These are phyloP conservation scores for Scartelaos histophorus DNA, from an alignment of 2,113 vertebrate species.

Conservation along the genomic window DNA sequence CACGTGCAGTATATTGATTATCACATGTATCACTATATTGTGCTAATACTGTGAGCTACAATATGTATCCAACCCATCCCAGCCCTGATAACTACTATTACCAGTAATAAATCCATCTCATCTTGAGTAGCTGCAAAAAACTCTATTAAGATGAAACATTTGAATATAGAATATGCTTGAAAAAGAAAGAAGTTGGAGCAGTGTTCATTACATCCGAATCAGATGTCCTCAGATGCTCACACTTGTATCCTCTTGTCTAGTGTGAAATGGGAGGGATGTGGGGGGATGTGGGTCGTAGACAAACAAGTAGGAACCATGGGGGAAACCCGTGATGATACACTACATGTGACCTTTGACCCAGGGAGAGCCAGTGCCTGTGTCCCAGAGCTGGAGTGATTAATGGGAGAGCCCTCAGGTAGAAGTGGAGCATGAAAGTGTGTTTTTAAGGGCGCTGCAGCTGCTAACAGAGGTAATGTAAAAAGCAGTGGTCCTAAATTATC, in stretches of 20 bases:
- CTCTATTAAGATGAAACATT: too few relatives aligned
- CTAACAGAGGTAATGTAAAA: constrained; percentile 1
- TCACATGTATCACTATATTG: too few relatives aligned
- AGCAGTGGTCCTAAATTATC: constrained; percentile 5
- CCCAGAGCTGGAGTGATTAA: neutral
- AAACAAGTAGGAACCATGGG: constrained; percentile 14
- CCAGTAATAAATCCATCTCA: neutral
- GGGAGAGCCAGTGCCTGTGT: constrained; percentile 42
- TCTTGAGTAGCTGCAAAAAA: neutral
- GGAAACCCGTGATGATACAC: constrained; percentile 23
- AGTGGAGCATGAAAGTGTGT: constrained; percentile 1
- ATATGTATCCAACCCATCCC: too few relatives aligned
- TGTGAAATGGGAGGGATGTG: neutral
- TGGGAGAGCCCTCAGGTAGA: constrained; percentile 2
- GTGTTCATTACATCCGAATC: neutral
- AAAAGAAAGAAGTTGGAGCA: neutral
- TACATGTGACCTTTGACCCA: constrained; percentile 30
- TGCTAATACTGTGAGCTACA: too few relatives aligned
- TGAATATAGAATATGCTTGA: too few relatives aligned
- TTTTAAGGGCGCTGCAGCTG: neutral
- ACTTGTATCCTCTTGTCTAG: neutral
- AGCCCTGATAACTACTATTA: neutral
- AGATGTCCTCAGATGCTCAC: neutral
- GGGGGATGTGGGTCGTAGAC: constrained; percentile 20
- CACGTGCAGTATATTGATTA: too few relatives aligned